Conservation (phyloP, 2,888 invertebrate genomes). For the Acanthacorydalis orientalis region DNA sequence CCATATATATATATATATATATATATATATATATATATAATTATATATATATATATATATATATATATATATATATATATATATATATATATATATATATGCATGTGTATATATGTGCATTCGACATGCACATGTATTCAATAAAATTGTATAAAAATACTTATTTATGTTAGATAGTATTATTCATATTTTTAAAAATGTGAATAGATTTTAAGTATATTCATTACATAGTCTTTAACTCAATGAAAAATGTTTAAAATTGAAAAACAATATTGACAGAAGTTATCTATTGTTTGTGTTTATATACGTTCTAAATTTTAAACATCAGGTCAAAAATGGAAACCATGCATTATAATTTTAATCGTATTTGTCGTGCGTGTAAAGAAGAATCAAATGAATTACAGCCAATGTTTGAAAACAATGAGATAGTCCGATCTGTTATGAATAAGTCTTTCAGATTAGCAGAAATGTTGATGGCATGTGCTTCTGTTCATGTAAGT, state of each 20-base stretch:
- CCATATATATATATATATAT: too few species aligned
- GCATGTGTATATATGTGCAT: too few species aligned
- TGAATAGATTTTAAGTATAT: not conserved
- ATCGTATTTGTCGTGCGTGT: constrained; percentile 9
- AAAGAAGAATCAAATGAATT: constrained; percentile 7
- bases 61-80: too few species aligned
- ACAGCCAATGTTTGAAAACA: constrained; percentile 6
- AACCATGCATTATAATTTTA: constrained; percentile 5
- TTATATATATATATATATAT: too few species aligned
- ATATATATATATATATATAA: too few species aligned
- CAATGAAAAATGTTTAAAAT: too few species aligned
- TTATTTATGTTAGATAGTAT: not conserved
- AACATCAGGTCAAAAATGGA: not conserved
- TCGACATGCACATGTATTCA: too few species aligned
- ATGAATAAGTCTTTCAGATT: constrained; percentile 12
- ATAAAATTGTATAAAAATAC: too few species aligned
- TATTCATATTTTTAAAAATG: not conserved
- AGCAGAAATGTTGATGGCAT: constrained; percentile 31
- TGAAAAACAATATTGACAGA: not conserved
- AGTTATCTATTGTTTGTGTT: not conserved
- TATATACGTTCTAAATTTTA: not conserved
- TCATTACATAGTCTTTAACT: too few species aligned
- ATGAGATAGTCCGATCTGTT: not conserved
- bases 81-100: too few species aligned
- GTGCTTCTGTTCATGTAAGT: constrained; percentile 24